Conservation (phyloP, 2,113 vertebrate genomes). For the Nipponia nippon region DNA sequence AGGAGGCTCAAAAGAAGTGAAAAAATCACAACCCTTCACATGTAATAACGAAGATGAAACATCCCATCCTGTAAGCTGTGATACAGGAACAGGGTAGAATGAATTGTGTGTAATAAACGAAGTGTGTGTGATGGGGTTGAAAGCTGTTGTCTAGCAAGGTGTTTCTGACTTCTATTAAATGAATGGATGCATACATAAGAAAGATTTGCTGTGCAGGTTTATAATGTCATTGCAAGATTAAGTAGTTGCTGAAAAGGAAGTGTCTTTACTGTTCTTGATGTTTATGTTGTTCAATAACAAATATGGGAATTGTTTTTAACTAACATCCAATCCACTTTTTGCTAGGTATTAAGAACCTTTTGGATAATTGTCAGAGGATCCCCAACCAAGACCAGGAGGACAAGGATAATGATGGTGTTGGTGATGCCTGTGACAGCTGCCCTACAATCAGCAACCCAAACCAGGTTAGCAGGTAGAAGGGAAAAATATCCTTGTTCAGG, state of each 20-base stretch:
- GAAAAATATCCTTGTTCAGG: neutral
- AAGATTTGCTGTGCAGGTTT: neutral
- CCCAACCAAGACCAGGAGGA: conserved; percentile 88
- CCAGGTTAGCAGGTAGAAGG: conserved; percentile 79
- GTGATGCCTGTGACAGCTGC: conserved; percentile 95
- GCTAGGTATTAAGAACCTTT: conserved; percentile 88
- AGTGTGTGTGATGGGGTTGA: neutral
- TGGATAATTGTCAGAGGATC: conserved; percentile 91
- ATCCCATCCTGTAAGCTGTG: neutral
- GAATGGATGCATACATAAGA: neutral
- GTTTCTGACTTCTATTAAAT: neutral
- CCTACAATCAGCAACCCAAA: conserved; percentile 90
- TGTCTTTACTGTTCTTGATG: neutral
- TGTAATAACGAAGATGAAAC: neutral
- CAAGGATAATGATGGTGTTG: conserved; percentile 89
- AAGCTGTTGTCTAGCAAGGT: neutral
- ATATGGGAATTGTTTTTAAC: neutral
- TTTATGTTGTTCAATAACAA: neutral
- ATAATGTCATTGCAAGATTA: neutral
- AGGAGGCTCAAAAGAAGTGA: neutral
- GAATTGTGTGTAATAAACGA: neutral
- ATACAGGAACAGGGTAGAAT: neutral
- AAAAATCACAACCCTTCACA: neutral
- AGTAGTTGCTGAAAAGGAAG: neutral
- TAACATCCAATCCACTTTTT: neutral